Conservation (phyloP, 2,888 invertebrate species). For the Epirrhoe tristata region DNA sequence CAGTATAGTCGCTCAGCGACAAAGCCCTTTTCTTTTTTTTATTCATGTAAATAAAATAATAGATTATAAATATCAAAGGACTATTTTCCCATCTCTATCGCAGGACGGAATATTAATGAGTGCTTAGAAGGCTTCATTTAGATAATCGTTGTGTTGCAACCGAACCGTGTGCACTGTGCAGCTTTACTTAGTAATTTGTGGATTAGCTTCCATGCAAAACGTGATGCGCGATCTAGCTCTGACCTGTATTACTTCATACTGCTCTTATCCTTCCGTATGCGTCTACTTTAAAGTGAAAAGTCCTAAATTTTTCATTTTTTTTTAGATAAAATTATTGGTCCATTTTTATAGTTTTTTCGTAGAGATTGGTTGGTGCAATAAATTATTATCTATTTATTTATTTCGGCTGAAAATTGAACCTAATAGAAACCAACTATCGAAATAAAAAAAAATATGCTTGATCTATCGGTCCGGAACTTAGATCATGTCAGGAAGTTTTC, state of each 20-base stretch:
- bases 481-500: too few relatives aligned
- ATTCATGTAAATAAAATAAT: too few relatives aligned
- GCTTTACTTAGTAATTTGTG: conserved; percentile 53
- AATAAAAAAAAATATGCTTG: too few relatives aligned
- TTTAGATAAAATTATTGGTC: too few relatives aligned
- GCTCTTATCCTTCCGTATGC: not conserved
- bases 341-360: too few relatives aligned
- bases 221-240: conserved; percentile 15
- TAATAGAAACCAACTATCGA: too few relatives aligned
- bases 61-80: not conserved
- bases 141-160: conserved; percentile 54
- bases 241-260: conserved; percentile 10
- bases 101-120: conserved; percentile 53
- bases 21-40: too few relatives aligned
- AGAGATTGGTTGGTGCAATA: too few relatives aligned
- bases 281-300: not conserved
- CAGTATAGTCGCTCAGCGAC: too few relatives aligned
- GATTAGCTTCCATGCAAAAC: conserved; percentile 33
- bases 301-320: not conserved
- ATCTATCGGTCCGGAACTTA: too few relatives aligned
- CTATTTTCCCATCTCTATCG: conserved; percentile 34
- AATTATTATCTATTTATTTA: too few relatives aligned
- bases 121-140: conserved; percentile 53
- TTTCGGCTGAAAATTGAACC: too few relatives aligned
- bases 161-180: conserved; percentile 49